Conservation (phyloP, 2,797 vertebrate species). For the Harpagifer antarcticus region DNA sequence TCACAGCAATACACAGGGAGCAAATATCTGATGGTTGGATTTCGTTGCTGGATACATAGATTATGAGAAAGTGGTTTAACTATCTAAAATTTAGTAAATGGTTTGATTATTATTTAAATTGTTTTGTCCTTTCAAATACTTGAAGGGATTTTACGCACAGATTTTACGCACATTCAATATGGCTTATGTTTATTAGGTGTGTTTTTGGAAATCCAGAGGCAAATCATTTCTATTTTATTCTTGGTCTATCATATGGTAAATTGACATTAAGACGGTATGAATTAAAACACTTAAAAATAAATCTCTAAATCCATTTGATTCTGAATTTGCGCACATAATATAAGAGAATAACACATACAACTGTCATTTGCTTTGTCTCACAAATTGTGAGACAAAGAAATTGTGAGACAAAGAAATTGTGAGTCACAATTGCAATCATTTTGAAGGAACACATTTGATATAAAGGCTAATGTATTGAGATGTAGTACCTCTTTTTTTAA, state of each 20-base stretch:
- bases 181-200: background rate
- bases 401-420: too few relatives aligned
- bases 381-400: too few relatives aligned
- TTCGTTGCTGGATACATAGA: background rate
- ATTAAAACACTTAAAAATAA: background rate
- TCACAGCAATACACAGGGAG: slow-evolving; percentile 9
- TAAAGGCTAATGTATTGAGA: background rate
- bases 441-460: background rate
- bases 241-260: background rate
- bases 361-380: background rate
- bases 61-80: background rate
- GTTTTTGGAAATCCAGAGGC: background rate
- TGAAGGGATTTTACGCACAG: slow-evolving; percentile 53
- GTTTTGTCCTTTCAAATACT: background rate
- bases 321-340: background rate
- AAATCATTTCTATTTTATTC: background rate
- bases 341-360: background rate
- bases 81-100: background rate
- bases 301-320: background rate
- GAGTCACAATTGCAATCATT: background rate
- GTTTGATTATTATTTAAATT: too few relatives aligned
- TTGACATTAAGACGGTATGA: background rate
- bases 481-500: too few relatives aligned
- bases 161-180: slow-evolving; percentile 23
- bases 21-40: slow-evolving; percentile 20